A percentile compares a stretch with the other conserved stretches of the same genome.
Evolutionary conservation across 2,888 invertebrate genomes (phyloP).

Genomic region (Onchidella celtica): DNA sequence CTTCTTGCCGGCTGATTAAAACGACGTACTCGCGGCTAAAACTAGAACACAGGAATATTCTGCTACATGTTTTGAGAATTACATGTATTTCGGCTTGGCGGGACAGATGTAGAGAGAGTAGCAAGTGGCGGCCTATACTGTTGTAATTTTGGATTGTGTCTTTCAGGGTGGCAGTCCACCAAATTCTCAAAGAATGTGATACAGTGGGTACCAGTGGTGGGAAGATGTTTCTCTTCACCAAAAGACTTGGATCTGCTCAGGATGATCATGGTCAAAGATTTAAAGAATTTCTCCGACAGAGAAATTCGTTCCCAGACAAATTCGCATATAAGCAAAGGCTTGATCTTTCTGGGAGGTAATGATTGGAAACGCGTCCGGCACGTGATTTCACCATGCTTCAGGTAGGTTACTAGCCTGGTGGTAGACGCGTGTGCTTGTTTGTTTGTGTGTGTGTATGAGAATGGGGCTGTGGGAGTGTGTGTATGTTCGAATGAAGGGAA

Average conservation of each 20-base stretch:
- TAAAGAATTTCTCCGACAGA: slow-evolving; percentile 7
- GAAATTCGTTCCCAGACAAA: neutral
- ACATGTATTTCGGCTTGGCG: no score
- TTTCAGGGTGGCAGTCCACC: no score
- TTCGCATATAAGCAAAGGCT: neutral
- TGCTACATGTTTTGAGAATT: no score
- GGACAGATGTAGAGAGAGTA: no score
- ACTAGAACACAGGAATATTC: no score
- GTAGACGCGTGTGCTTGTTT: no score
- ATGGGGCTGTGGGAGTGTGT: neutral
- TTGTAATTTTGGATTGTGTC: no score
- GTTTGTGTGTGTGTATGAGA: neutral
- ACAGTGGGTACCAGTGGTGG: neutral
- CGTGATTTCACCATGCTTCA: neutral
- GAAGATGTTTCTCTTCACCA: neutral
- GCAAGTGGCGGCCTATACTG: no score
- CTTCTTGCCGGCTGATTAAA: no score
- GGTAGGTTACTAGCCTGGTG: neutral
- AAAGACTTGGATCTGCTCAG: neutral
- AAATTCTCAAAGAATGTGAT: no score
- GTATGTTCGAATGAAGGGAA: no score
- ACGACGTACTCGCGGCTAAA: no score
- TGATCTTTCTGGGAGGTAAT: neutral
- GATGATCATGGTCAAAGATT: neutral
- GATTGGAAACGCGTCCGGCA: neutral